Evolutionary conservation across 2,797 vertebrate genomes (phyloP), one percentile per base, ranked within the genome.

Genomic region (Leptatherina wallacei): DNA sequence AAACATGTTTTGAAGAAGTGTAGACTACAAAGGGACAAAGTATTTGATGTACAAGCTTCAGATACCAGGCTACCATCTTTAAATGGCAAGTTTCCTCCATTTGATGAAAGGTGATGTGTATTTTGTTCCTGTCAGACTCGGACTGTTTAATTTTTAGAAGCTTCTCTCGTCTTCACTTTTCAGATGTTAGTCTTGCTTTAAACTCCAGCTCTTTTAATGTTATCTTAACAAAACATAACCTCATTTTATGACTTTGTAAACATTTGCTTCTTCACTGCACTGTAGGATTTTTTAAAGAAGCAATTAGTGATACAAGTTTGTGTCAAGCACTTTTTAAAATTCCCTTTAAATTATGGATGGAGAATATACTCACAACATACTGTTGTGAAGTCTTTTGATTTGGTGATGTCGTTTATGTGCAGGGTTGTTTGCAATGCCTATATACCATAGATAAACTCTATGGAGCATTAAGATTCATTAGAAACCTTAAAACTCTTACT

Each of bases 1-100:
- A 65, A 66, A 71, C 24, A 13, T 27, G 42, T 71, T 75, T 73
- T 65, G 33, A 69, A 83, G 49, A 75, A 30, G 44, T 60, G 57
- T 8, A 36, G 33, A 71, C 47, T 65, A 66, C 49, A n/a, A 67
- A 64, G 35, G 44, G 36, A 5, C 10, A 51, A 58, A 68, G 18
- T 30, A 54, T 69, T 71, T 73, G 40, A 80, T 73, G 51, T 29
- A 24, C 35, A 47, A 64, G 33, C 20, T 80, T n/a, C 1, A 62
- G 65, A 38, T 49, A 20, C 29, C 30, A 27, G 6, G 44, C 27
- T 60, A 3, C 32, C 16, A 6, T 59, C 38, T 64, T 52, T 64
- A 32, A 62, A 61, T 29, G 22, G 51, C 27, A 47, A 20, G 29
- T 69, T 70, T 73, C 49, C 55, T 74, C 65, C 5, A 20, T 32